Evolutionary conservation across 2,888 invertebrate species (phyloP), one percentile per base, ranked within the genome.

Genomic region (Acrobasis consociella): DNA sequence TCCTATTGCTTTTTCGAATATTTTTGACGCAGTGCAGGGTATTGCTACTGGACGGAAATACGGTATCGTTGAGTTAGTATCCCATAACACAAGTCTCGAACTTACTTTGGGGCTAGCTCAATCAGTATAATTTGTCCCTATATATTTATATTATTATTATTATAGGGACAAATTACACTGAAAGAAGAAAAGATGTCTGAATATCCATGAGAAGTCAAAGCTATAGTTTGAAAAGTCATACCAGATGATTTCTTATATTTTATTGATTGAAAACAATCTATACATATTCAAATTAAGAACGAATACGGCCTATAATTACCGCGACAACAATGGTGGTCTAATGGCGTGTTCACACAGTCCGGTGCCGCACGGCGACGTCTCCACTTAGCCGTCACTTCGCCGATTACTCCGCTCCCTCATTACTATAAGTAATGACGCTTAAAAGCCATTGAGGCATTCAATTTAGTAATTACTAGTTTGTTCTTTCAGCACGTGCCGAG

Each of bases 371-470:
- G 71, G 87, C 85, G 88, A 87, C 79, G 77, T 89, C 89, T 74
- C 87, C 87, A 88, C 88, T 88, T 86, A 85, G 72, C 70, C 74
- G 73, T 85, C 81, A 83, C 86, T 85, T 86, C 76, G 77, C 73
- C 82, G 77, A 83, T 83, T 84, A 83, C 81, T 73, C 74, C 75
- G 78, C 82, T 74, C 88, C 85, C 89, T 91, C 90, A 91, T 91
- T 90, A 91, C 74, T 72, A 79, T 88, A 91, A 91, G 90, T 89
- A 89, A 90, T 88, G 87, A 87, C 87, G 87, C 87, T 90, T 89
- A 88, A 85, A 87, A 87, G 84, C 83, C 82, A 90, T 86, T 85
- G 83, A 83, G 76, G 82, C 87, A 84, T 90, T 90, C 91, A 90
- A 91, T 90, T 89, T 89, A 83, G 88, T 91, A 91, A 91, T 91